phyloP scores from a whole-genome alignment of 1,140 invertebrate genomes.

The Druon quercuslanigerum region DNA sequence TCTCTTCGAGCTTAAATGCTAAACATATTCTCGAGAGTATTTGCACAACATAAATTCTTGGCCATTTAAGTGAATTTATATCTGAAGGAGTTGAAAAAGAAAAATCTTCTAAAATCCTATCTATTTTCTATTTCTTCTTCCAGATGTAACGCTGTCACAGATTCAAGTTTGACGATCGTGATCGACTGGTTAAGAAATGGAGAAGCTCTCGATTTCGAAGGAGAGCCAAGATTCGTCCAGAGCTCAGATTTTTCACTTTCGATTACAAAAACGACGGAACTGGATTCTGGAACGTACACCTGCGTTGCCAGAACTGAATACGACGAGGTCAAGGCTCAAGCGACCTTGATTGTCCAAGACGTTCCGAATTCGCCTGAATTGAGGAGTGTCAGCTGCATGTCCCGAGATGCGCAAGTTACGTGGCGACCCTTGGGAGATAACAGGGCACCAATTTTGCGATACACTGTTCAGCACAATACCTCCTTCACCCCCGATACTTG shows the following conservation, averaged over 20 bases:
- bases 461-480: constrained; percentile 95
- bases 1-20: too few species aligned
- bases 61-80: too few species aligned
- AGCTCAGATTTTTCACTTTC: constrained; percentile 94
- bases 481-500: constrained; percentile 95
- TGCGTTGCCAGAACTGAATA: constrained; percentile 95
- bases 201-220: constrained; percentile 90
- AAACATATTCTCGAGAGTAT: too few species aligned
- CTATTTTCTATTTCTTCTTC: constrained; percentile 34
- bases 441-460: constrained; percentile 93
- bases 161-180: constrained; percentile 85
- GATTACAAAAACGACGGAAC: constrained; percentile 94
- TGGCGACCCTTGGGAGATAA: constrained; percentile 96
- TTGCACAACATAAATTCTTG: too few species aligned
- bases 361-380: constrained; percentile 92
- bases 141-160: constrained; percentile 92
- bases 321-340: constrained; percentile 88
- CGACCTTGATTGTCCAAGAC: constrained; percentile 96
- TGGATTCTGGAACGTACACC: constrained; percentile 96
- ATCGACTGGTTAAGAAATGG: constrained; percentile 94
- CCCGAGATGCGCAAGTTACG: constrained; percentile 83
- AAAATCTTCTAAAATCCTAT: constrained; percentile 12
- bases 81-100: too few species aligned
- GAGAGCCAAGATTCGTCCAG: constrained; percentile 87
- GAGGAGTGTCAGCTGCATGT: constrained; percentile 80